Base-by-base conservation (phyloP, 2,888 invertebrate species). In the Clunio marinus region DNA sequence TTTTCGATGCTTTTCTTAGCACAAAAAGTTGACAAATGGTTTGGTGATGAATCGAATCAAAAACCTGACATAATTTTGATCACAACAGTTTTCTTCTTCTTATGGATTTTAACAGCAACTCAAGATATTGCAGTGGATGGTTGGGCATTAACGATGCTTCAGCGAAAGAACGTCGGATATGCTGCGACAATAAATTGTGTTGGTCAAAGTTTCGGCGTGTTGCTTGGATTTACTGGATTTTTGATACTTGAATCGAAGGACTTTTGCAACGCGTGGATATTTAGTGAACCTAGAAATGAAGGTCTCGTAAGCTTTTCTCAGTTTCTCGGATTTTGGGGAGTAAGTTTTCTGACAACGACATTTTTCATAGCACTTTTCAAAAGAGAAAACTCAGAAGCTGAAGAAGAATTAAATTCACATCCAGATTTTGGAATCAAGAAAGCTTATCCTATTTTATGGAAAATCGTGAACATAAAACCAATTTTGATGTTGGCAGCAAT, bases 361-460 rank as follows among this genome's bases (percentile, higher is more conserved):
- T 4, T 32, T 32, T 32, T 32, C 5, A 32, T 32, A 32, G 32
- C 91, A 35, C 70, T 96, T 10, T 82, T 96, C 13, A 98, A 98
- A 77, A 85, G 83, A 71, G 97, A 97, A 80, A 81, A 82, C 70
- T 81, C 83, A 76, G 78, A 84, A 70, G 73, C 76, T 1, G 77
- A 75, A 7, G 77, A 76, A 32, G 77, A 79, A 32, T 74, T 77
- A 70, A 73, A 72, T 45, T 75, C 76, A 59, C 76, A 80, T 57
- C 75, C 77, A 24, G 78, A 81, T 51, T 28, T 35, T 25, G 37
- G 58, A 71, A 80, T 86, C 28, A 80, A 82, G 67, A 84, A 88
- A 69, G 95, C 96, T 1, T 99, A 98, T 77, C 84, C 84, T 72
- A 85, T 90, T 58, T 81, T 98, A 37, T 85, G 88, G 77, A 85